Percentiles rank a stretch among this genome's conserved stretches.
Evolutionary conservation across 2,797 vertebrate genomes (phyloP).

Genomic region (Scyliorhinus canicula): DNA sequence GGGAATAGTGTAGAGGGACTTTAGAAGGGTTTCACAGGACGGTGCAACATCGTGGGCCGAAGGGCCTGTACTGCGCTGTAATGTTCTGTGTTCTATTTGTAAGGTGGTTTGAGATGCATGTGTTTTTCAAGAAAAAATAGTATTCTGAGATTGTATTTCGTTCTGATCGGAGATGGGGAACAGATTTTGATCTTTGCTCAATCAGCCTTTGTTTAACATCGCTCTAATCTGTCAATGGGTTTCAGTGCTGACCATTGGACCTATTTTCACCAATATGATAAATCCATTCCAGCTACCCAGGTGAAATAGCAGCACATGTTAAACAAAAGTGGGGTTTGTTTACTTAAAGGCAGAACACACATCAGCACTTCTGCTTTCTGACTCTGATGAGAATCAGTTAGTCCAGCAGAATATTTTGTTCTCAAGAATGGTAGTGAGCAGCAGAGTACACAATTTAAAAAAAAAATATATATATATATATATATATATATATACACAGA

Average conservation of each 20-base stretch:
- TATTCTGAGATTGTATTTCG: background rate
- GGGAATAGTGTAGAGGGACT: too few species aligned
- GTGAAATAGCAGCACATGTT: background rate
- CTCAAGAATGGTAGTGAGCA: background rate
- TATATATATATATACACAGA: background rate
- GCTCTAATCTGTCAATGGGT: background rate
- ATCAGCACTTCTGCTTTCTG: background rate
- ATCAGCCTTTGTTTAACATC: background rate
- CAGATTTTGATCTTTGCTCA: background rate
- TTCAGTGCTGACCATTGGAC: background rate
- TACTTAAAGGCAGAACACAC: background rate
- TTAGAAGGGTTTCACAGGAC: too few species aligned
- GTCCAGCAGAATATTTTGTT: background rate
- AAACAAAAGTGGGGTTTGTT: background rate
- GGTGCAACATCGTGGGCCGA: too few species aligned
- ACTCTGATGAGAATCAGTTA: background rate
- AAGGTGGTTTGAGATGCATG: background rate
- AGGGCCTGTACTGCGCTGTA: too few species aligned
- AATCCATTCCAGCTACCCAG: background rate
- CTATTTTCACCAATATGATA: background rate
- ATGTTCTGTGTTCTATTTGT: too few species aligned
- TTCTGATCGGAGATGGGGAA: background rate
- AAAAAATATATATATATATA: too few species aligned
- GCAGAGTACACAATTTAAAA: background rate
- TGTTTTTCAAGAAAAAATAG: background rate